Evolutionary conservation across 2,113 vertebrate species (phyloP), one percentile per base, ranked within the genome.

Genomic region (Cyanistes caeruleus): DNA sequence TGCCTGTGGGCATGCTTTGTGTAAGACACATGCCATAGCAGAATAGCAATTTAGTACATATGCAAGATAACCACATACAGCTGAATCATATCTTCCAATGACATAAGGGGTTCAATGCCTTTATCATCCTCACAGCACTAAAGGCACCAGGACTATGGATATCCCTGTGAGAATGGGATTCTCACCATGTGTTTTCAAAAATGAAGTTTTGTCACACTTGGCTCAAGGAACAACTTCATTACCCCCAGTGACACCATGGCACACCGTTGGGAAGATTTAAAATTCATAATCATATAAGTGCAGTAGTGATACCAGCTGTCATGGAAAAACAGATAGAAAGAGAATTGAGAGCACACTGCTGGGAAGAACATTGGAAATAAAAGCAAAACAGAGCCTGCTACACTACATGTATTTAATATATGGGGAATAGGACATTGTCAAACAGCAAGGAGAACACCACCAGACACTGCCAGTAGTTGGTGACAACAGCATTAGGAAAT

Each of bases 1-100:
- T 63, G 93, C 89, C 91, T 83, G 83, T 55, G 86, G 89, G 83
- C 89, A 80, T 27, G 51, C 85, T 92, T 73, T 90, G 70, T 82
- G 72, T 62, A 83, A 86, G 88, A 93, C 11, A 8, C 77, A 77
- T 70, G 90, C 89, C 93, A 77, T 1, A 81, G 86, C 51, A 78
- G 80, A 89, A 87, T 1, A 92, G 60, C 89, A 89, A 77, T 84
- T 80, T 35, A 81, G 83, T 60, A 89, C 68, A 74, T 81, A 89
- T 74, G 93, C 91, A 95, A 89, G 95, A 95, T 68, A 93, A 92
- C 68, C 86, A 84, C 89, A 51, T 76, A 79, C 62, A 88, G 90
- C 75, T 94, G 92, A 96, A 94, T 73, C 25, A 0, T 84, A 88
- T 84, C 76, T 84, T 90, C 0, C 0, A 75, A 55, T 67, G 72